phyloP scores from a whole-genome alignment of 2,797 vertebrate species.

The Anas flavirostris region DNA sequence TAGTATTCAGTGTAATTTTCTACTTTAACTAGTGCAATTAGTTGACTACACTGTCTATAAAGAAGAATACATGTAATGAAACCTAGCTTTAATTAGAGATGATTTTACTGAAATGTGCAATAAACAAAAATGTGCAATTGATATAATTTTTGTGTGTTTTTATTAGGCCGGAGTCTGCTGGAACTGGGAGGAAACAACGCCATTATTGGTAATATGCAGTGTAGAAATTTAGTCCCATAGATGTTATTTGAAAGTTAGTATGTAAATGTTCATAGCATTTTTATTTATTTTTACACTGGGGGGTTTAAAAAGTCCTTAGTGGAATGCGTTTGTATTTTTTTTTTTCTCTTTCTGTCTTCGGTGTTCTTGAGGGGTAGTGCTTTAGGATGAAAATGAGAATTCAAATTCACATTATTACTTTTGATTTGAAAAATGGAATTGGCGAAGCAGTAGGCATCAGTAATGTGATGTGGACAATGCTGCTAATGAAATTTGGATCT shows the following conservation, averaged over 20 bases:
- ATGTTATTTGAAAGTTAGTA: neutral
- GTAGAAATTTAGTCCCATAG: neutral
- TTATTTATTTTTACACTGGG: too few relatives aligned
- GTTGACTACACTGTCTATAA: neutral
- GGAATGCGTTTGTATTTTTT: neutral
- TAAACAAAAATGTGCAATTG: accelerated
- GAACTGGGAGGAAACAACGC: constrained; percentile 98
- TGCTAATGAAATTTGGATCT: neutral
- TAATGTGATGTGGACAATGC: neutral
- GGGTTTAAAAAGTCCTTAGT: neutral
- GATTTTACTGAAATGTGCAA: neutral
- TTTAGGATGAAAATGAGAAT: neutral
- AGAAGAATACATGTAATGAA: neutral
- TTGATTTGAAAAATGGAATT: neutral
- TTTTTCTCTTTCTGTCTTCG: neutral
- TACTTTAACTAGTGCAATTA: neutral
- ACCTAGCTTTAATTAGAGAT: neutral
- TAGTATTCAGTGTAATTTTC: neutral
- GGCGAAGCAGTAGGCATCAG: neutral
- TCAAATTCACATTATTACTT: neutral
- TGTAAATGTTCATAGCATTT: neutral
- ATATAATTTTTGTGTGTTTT: constrained; percentile 29
- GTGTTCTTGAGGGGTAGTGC: neutral
- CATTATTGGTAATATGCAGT: constrained; percentile 86
- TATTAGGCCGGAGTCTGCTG: constrained; percentile 88